Evolutionary conservation across 2,888 invertebrate genomes (phyloP), one percentile per base, ranked within the genome.

Genomic region (Orthosia cruda): DNA sequence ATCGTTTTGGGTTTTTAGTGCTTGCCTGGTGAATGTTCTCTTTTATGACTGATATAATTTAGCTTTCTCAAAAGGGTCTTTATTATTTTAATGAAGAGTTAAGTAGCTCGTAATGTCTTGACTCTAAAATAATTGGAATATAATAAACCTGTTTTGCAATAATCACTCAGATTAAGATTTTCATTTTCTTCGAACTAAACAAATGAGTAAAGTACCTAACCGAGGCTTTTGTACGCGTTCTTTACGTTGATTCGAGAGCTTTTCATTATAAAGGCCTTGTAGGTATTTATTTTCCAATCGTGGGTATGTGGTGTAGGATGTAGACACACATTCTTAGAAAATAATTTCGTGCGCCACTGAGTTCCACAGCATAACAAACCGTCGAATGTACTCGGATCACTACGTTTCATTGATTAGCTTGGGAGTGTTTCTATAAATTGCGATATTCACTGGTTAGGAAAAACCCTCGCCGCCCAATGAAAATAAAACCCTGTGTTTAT

Each of bases 401-500:
- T 76, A 66, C 67, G 73, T 77, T 26, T 32, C 7, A 7, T 32
- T 32, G 32, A 32, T 32, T 7, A 7, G 32, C 32, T 32, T 0
- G 32, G 3, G 40, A 40, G 40, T 40, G 3, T 32, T 32, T 40
- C 40, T 40, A 9, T 40, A 40, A 40, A 1, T 40, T 40, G 9
- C 9, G 40, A 40, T 40, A 40, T 7, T 40, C 40, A 40, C 40
- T 40, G 40, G 40, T 40, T 40, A 40, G 40, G 40, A 40, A 40
- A 40, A 40, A 9, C 40, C 40, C 40, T 40, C 40, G 40, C 40
- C 9, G 9, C 40, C 40, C 40, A 40, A 40, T 40, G 40, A 40
- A 40, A 40, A 9, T 32, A 32, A 76, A 80, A 61, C 66, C 32
- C 7, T 52, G 18, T 77, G 47, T 80, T 80, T 74, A 80, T 72